Percentiles rank a stretch among this genome's conserved stretches.
Evolutionary conservation across 1,140 invertebrate genomes (phyloP).

Genomic region (Euborellia annulipes): DNA sequence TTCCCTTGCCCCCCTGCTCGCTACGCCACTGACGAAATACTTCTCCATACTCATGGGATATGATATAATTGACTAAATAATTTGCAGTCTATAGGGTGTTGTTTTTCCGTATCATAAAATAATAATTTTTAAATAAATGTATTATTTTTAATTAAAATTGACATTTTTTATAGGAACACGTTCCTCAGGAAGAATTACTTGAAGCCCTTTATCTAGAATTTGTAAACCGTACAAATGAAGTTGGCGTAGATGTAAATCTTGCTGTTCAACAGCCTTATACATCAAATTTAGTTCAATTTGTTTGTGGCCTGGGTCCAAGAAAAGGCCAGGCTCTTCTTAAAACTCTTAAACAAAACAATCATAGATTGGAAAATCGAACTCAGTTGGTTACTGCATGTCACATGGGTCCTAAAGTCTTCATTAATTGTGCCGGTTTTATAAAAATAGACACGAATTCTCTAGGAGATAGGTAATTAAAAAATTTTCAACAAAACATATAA

Average conservation of each 20-base stretch:
- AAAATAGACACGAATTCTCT: constrained; percentile 94
- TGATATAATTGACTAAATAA: too few relatives aligned
- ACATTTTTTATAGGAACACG: constrained; percentile 48
- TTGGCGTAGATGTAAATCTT: constrained; percentile 95
- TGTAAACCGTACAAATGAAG: constrained; percentile 85
- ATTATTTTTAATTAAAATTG: not conserved
- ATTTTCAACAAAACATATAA: too few relatives aligned
- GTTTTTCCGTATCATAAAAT: too few relatives aligned
- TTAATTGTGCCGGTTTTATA: constrained; percentile 98
- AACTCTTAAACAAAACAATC: constrained; percentile 84
- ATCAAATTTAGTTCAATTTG: constrained; percentile 86
- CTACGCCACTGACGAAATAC: too few relatives aligned
- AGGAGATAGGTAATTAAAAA: constrained; percentile 49
- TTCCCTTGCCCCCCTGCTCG: too few relatives aligned
- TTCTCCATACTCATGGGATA: too few relatives aligned
- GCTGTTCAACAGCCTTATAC: constrained; percentile 80
- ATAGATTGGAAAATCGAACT: constrained; percentile 83
- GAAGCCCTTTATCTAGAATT: constrained; percentile 82
- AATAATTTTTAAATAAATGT: constrained; percentile 1
- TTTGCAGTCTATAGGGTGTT: constrained; percentile 1
- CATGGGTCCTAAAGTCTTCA: constrained; percentile 97
- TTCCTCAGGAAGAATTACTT: constrained; percentile 70
- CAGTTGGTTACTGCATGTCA: constrained; percentile 89
- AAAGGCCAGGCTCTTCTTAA: constrained; percentile 85
- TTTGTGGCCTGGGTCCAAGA: constrained; percentile 90